Base-by-base conservation (phyloP, 2,888 invertebrate species). In the Drosophila eohydei region DNA sequence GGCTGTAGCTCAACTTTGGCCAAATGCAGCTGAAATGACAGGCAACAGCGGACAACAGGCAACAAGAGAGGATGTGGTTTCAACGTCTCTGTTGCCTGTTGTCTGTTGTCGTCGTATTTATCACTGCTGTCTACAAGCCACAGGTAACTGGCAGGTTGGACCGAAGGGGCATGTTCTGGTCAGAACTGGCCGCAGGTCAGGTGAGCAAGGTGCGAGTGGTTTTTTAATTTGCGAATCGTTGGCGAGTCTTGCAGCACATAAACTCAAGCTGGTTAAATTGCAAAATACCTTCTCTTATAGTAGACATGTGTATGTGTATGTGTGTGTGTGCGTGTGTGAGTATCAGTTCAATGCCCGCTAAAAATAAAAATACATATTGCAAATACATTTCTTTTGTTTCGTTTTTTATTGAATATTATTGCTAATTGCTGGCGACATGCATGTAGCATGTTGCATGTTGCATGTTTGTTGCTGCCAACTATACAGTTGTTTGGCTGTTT, bases 341-440 rank as follows among this genome's bases (percentile, higher is more conserved):
- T 30, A n/a, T 28, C 14, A 32, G 67, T 68, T 69, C 69, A 69
- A 51, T 69, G 70, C 14, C 81, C 78, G 28, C 44, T 52, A 57
- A 21, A 21, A 21, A 77, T 72, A 59, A 51, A 82, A 72, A 72
- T 71, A 56, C 48, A 26, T 40, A 28, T 50, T 28, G 38, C 48
- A 54, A 59, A 58, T 68, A 52, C 68, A 40, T 67, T 73, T 67
- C 70, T 72, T 52, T 73, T 70, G 7, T 9, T 1, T 28, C 71
- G 9, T 61, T 73, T 28, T 14, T 6, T n/a, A 76, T 75, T 78
- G 76, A 70, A 78, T 74, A 83, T 78, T 79, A 83, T 89, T 89
- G 87, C 88, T 88, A 83, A 87, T 87, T 83, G 81, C 63, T 67
- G 60, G 75, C 62, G 83, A 78, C 87, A 78, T 81, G 89, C 81